Percentiles rank a stretch among this genome's conserved stretches.
These are phyloP conservation scores for Mycalesis mineus DNA, from an alignment of 2,888 invertebrate species.

Conservation along the genomic window DNA sequence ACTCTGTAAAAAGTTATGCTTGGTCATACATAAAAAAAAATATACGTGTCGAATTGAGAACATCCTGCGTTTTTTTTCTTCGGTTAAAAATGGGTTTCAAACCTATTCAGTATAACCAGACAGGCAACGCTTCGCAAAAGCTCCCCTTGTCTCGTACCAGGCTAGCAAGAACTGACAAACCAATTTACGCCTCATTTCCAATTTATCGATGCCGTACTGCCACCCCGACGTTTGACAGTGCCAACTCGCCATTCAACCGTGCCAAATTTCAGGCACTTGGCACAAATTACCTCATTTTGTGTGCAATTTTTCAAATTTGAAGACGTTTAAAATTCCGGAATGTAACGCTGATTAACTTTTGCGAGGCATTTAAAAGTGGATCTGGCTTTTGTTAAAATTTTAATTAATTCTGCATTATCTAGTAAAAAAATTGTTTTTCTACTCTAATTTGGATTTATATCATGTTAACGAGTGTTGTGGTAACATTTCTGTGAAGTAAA, in stretches of 20 bases:
- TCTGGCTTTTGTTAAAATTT: not conserved
- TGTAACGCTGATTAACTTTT: not conserved
- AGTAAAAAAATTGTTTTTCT: too few species aligned
- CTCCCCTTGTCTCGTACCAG: too few species aligned
- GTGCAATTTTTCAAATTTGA: conserved; percentile 1
- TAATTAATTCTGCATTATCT: too few species aligned
- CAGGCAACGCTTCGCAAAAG: not conserved
- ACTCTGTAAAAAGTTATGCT: too few species aligned
- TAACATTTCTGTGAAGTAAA: too few species aligned
- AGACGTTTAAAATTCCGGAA: not conserved
- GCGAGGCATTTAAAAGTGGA: not conserved
- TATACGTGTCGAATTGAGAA: too few species aligned
- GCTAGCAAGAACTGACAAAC: conserved; percentile 15
- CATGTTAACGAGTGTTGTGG: too few species aligned
- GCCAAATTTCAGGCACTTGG: conserved; percentile 25
- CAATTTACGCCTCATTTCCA: conserved; percentile 24
- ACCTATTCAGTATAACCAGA: not conserved
- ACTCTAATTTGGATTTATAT: too few species aligned
- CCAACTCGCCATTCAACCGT: conserved; percentile 23
- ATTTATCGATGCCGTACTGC: conserved; percentile 19
- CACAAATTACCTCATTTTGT: conserved; percentile 15
- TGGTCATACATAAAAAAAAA: too few species aligned
- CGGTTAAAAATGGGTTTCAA: not conserved
- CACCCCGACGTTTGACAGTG: conserved; percentile 18
- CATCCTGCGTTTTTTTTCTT: too few species aligned